Base-by-base conservation (phyloP, 2,797 vertebrate species). In the Cyclura pinguis region DNA sequence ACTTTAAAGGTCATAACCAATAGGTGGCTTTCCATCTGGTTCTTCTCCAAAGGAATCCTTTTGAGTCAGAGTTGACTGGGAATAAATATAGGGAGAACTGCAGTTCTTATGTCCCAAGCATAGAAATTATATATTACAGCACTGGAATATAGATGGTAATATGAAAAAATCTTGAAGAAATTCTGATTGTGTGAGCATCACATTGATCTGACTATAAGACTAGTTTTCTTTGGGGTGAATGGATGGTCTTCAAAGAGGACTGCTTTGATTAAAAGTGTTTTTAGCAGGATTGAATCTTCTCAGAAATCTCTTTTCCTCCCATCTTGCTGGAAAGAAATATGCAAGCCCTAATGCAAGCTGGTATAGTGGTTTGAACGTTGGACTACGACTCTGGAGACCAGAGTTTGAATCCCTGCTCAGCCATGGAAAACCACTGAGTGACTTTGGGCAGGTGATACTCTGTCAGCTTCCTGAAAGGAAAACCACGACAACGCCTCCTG, bases 191-290 rank as follows among this genome's bases (percentile, higher is more conserved):
- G 42, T 72, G 42, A 72, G 10, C 4, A 84, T 50, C 27, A n/a
- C 84, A 84, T 50, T 29, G 4, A 22, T 22, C 1, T 24, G 6
- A 29, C 72, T 57, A 29, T 57, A n/a, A 57, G 55, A 92, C 42
- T 80, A 86, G 47, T 87, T 93, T 93, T 59, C 18, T 85, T 73
- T 29, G 24, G 27, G 50, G 55, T 42, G 5, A 1, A 38, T 67
- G 22, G 59, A 0, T 35, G 20, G 50, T 47, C 22, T 55, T 92
- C 84, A 90, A 87, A 89, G 67, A 62, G 52, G 89, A 86, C 52
- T 89, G 88, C 89, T 90, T 91, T 93, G 95, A 90, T 82, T 83
- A 13, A 82, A 91, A 73, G 42, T 57, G 1, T 86, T 38, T 74
- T 76, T 47, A 24, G 42, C 29, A 50, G 38, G 4, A 64, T 14